Conservation (phyloP, 2,797 vertebrate genomes). For the Arvicola amphibius region DNA sequence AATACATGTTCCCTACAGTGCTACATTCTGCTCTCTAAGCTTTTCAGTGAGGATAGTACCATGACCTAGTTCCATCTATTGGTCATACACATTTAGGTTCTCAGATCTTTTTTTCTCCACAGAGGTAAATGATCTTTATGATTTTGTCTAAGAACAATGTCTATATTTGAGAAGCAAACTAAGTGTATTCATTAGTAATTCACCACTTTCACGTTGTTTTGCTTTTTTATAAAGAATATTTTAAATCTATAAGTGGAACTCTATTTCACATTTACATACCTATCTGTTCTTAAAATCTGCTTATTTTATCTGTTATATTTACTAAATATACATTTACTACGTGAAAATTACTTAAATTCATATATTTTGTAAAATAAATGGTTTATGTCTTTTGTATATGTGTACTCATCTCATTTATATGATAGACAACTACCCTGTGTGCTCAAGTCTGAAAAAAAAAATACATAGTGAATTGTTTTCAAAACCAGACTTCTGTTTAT, state of each 20-base stretch:
- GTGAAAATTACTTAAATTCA: constrained; percentile 38
- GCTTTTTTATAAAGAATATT: neutral
- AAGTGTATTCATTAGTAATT: neutral
- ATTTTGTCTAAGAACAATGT: neutral
- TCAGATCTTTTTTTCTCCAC: neutral
- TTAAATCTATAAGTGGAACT: neutral
- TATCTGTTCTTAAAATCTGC: neutral
- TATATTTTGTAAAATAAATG: neutral
- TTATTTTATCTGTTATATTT: constrained; percentile 5
- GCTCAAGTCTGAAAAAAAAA: neutral
- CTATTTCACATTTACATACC: neutral
- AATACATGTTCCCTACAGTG: rapidly evolving
- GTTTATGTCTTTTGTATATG: neutral
- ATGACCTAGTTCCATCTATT: rapidly evolving
- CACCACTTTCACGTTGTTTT: neutral
- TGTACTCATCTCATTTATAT: neutral
- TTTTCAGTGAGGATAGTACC: neutral
- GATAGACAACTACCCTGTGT: rapidly evolving
- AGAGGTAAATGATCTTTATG: neutral
- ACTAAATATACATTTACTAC: neutral
- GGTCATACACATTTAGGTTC: neutral
- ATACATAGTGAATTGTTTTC: neutral
- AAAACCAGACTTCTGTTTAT: neutral
- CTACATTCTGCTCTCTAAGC: rapidly evolving
- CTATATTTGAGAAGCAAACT: neutral